Evolutionary conservation across 1,140 invertebrate genomes (phyloP), one percentile per base, ranked within the genome.

Genomic region (Hypsibius dujardini): DNA sequence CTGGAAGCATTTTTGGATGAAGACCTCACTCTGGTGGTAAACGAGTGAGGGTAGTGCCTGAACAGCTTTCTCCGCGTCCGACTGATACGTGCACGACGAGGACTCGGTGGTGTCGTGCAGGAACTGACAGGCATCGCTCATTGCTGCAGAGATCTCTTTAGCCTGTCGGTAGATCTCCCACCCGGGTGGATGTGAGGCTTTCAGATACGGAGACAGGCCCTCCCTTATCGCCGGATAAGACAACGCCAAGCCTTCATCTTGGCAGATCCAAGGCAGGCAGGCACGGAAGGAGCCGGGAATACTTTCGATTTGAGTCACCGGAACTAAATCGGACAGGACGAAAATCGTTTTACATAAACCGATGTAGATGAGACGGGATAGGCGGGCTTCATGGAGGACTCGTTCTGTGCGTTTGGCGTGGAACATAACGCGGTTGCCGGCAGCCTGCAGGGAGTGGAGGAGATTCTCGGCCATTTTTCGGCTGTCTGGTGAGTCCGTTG

Each of bases 391-490:
- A 42, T 67, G 62, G 12, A 67, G 7, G 3, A 7, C 62, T 12
- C 62, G 62, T 42, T 67, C 62, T 3, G 7, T 67, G 3, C 42
- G 62, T 67, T 7, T 67, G 45, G 62, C 62, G 42, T 67, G 62
- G 62, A 14, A 67, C 7, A 67, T 12, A 42, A 67, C 42, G 7
- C 62, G 7, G 62, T 67, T 67, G 62, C 62, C 62, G 62, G 62
- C 42, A 14, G 62, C 62, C 3, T 67, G 7, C 7, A 67, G 62
- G 45, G 62, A 67, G 45, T 67, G 62, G 3, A 67, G 62, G 62
- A 67, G 7, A 42, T 67, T 67, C 62, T 67, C 62, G 62, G 62
- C 62, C 62, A 67, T 42, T 42, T 67, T 67, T 42, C 7, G 7
- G 7, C 12, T 3, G 7, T 42, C 42, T 42, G 62, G 62, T 7